Evolutionary conservation across 2,888 invertebrate species (phyloP), one percentile per base, ranked within the genome.

Genomic region (Lathronympha strigana): DNA sequence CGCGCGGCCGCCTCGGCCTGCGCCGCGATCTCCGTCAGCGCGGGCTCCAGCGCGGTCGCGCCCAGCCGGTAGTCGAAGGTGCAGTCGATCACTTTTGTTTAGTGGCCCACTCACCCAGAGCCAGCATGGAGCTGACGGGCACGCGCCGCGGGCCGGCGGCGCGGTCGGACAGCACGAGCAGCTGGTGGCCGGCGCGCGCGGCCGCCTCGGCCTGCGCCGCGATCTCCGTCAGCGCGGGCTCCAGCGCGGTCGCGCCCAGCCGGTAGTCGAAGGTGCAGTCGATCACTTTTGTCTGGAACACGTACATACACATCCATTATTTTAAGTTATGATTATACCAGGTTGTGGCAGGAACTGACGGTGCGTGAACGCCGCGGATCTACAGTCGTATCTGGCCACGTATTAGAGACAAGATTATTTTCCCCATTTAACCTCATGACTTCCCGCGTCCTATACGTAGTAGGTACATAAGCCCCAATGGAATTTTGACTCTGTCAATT

Each of bases 81-180:
- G 68, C 97, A 97, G 88, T 99, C 98, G 71, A 98, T 94, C 25
- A 96, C 94, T 81, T 95, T 95, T n/a, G n/a, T n/a, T n/a, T n/a
- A n/a, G n/a, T n/a, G n/a, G n/a, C n/a, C n/a, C n/a, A 55, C 69
- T 63, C 43, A 84, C 85, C 98, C 60, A 98, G 90, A 1, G 97
- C 96, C 66, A 99, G 87, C 67, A 98, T 90, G 21, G 96, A 95
- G 77, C 98, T 97, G 68, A 95, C 94, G 0, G 97, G 97, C 53
- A 96, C 93, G 64, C 95, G 87, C 0, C 91, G 89, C 0, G 93
- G 91, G 0, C 95, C 94, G 4, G 93, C 94, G 61, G 88, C 91
- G 28, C 96, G 89, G 87, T 99, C 99, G 0, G 97, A 97, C 50
- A 99, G 91, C 55, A 99, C 94, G 38, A 99, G 91, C 25, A 99